phyloP scores from a whole-genome alignment of 2,113 vertebrate genomes.

The Bungarus multicinctus region DNA sequence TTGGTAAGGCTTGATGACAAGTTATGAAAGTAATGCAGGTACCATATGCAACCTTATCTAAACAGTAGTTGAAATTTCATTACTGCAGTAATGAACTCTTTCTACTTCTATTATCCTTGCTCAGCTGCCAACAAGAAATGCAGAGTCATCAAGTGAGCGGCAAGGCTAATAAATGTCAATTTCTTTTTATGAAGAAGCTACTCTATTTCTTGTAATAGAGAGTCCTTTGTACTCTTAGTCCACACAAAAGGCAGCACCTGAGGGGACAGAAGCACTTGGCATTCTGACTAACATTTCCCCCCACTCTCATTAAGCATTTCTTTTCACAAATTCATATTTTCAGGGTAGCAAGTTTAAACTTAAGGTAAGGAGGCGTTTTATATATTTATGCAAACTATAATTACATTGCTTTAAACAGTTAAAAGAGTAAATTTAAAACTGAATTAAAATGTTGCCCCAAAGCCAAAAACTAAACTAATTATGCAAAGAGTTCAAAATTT shows the following conservation, averaged over 20 bases:
- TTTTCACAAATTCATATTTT: constrained; percentile 16
- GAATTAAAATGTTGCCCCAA: background rate
- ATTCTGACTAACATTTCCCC: background rate
- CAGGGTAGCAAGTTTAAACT: background rate
- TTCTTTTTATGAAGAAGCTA: constrained; percentile 13
- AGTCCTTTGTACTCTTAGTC: constrained; percentile 35
- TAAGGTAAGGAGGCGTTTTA: constrained; percentile 12
- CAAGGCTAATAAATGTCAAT: constrained; percentile 20
- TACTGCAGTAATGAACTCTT: constrained; percentile 34
- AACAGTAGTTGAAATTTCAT: constrained; percentile 35
- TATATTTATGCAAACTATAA: background rate
- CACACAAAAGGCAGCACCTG: constrained; percentile 4
- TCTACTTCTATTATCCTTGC: constrained; percentile 37
- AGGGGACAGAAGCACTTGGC: background rate
- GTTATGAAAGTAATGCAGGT: constrained; percentile 25
- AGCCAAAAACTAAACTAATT: background rate
- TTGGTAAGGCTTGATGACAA: constrained; percentile 19
- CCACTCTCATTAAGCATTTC: background rate
- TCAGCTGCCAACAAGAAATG: constrained; percentile 31
- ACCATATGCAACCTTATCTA: constrained; percentile 34
- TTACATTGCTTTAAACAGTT: background rate
- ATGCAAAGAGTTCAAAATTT: background rate
- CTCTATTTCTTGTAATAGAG: constrained; percentile 20
- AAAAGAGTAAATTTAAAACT: background rate
- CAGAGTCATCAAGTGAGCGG: constrained; percentile 21